Conservation (phyloP, 2,888 invertebrate genomes). For the Tholera decimalis region DNA sequence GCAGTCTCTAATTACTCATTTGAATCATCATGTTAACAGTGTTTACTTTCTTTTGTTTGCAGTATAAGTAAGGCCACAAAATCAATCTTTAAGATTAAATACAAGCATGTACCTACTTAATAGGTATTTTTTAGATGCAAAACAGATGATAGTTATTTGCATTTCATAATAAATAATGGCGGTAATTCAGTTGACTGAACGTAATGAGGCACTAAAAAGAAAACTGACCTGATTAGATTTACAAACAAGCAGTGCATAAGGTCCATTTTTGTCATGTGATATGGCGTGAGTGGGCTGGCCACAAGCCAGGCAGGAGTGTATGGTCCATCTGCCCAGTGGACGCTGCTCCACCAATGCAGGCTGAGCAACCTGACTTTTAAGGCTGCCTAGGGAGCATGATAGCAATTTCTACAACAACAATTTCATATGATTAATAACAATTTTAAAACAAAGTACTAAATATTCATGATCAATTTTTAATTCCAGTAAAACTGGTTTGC, state of each 20-base stretch:
- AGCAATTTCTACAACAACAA: constrained; percentile 86
- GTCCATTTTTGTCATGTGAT: constrained; percentile 86
- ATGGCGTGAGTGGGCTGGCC: constrained; percentile 92
- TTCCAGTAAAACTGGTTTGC: constrained; percentile 46
- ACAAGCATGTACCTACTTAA: constrained; percentile 1
- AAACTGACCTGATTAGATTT: constrained; percentile 91
- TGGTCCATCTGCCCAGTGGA: constrained; percentile 91
- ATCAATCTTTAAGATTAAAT: constrained; percentile 33
- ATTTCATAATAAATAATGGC: constrained; percentile 23
- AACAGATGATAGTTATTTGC: constrained; percentile 35
- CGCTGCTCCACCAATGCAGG: constrained; percentile 91
- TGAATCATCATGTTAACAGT: no score
- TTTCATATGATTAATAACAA: constrained; percentile 14
- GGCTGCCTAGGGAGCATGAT: constrained; percentile 86
- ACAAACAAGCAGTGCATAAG: constrained; percentile 89
- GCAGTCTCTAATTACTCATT: no score
- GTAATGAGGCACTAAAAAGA: constrained; percentile 33
- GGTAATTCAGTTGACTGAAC: constrained; percentile 32
- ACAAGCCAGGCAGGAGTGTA: constrained; percentile 93
- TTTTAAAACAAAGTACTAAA: constrained; percentile 19
- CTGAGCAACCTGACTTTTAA: constrained; percentile 91
- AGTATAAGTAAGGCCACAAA: constrained; percentile 28
- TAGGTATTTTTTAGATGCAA: constrained; percentile 23
- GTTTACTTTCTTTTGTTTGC: constrained; percentile 47
- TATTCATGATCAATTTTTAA: constrained; percentile 42